Evolutionary conservation across 2,888 invertebrate species (phyloP).

Genomic region (Ormyrus nitidulus): DNA sequence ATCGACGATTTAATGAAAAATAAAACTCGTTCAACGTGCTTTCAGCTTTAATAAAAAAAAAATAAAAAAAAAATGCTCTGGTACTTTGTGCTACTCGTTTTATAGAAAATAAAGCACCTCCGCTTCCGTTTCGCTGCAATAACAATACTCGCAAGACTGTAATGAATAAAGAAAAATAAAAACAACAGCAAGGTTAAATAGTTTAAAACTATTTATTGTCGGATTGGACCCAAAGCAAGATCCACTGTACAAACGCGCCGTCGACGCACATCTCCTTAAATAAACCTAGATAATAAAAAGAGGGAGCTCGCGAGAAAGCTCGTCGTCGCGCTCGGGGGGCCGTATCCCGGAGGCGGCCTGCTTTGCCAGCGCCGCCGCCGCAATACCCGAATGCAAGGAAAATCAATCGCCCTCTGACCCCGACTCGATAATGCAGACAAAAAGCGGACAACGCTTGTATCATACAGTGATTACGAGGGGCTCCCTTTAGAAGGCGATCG

Average conservation of each 20-base stretch:
- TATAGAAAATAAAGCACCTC: no score
- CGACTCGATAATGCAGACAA: not conserved
- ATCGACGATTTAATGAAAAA: no score
- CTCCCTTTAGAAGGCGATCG: slow-evolving; percentile 39
- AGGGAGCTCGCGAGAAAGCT: not conserved
- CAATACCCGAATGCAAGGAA: not conserved
- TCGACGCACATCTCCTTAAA: slow-evolving; percentile 20
- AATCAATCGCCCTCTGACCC: slow-evolving; percentile 49
- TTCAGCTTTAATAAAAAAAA: no score
- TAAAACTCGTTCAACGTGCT: no score
- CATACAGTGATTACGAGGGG: not conserved
- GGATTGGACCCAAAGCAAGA: slow-evolving; percentile 28
- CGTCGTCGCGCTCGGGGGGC: not conserved
- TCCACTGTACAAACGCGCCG: slow-evolving; percentile 49
- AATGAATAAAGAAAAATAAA: slow-evolving; percentile 1
- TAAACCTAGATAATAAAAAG: slow-evolving; percentile 15
- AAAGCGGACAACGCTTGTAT: not conserved
- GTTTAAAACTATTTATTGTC: slow-evolving; percentile 50
- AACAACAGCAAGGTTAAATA: slow-evolving; percentile 2
- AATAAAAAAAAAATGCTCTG: no score
- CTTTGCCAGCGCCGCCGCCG: slow-evolving; percentile 11
- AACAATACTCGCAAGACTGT: no score
- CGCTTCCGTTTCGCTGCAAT: no score
- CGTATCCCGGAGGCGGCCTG: not conserved
- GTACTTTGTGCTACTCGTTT: no score